Conservation (phyloP, 2,888 invertebrate genomes). For the Acronicta alni region DNA sequence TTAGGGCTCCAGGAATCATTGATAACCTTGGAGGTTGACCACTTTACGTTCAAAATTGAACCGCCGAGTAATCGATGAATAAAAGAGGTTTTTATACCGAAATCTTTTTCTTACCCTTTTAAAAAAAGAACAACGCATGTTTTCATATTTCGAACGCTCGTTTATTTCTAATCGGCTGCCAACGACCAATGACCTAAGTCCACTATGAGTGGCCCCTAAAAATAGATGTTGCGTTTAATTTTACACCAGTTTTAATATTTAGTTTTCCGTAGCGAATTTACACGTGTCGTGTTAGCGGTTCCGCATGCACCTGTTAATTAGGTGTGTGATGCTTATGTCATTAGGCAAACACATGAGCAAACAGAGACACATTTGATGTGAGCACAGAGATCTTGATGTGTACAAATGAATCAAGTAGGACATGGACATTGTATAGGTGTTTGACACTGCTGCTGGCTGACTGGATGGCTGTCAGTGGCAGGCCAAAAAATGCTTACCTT, state of each 20-base stretch:
- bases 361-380: neutral
- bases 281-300: conserved; percentile 7
- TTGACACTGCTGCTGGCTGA: too few relatives aligned
- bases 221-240: conserved; percentile 53
- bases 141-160: conserved; percentile 1
- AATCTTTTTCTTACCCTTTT: too few relatives aligned
- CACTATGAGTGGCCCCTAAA: conserved; percentile 43
- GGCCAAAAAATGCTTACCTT: too few relatives aligned
- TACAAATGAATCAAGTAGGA: neutral
- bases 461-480: too few relatives aligned
- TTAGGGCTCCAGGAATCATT: too few relatives aligned
- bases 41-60: too few relatives aligned
- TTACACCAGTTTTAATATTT: conserved; percentile 22
- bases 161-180: conserved; percentile 33
- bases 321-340: neutral
- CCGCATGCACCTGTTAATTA: conserved; percentile 18
- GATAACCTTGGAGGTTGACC: too few relatives aligned
- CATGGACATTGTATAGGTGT: too few relatives aligned
- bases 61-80: neutral
- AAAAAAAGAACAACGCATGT: neutral
- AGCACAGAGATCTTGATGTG: neutral
- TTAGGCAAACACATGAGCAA: neutral
- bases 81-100: too few relatives aligned
- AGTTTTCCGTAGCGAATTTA: conserved; percentile 3
- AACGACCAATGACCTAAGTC: conserved; percentile 38